These are phyloP conservation scores for Cantharis lateralis DNA, from an alignment of 2,888 invertebrate species.

Conservation along the genomic window DNA sequence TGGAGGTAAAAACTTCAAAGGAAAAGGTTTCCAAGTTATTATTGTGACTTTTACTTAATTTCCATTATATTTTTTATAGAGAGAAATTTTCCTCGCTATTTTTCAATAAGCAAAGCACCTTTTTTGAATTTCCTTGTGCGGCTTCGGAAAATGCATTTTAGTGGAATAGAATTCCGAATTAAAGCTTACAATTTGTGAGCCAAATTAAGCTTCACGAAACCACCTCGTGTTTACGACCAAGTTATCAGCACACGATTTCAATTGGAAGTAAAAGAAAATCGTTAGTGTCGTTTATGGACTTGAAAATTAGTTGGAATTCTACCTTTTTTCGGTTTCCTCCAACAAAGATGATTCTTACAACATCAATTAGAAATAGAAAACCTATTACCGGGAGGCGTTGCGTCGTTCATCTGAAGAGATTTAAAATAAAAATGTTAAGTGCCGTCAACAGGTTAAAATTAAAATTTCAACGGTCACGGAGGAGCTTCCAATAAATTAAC, in stretches of 20 bases:
- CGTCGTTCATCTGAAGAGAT: background rate
- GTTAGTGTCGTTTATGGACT: background rate
- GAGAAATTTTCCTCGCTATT: background rate
- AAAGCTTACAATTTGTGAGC: background rate
- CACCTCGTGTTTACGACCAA: background rate
- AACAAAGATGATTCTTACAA: background rate
- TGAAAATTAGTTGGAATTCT: background rate
- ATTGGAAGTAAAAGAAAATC: background rate
- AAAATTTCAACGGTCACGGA: background rate
- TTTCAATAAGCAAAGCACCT: background rate
- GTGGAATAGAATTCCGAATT: background rate
- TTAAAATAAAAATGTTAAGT: background rate
- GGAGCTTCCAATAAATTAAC: background rate
- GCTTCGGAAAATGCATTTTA: background rate
- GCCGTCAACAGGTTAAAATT: background rate
- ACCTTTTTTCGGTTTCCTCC: background rate
- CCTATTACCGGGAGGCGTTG: background rate
- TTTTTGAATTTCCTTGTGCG: background rate
- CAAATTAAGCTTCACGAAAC: background rate
- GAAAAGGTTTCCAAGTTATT: background rate
- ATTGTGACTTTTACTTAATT: background rate
- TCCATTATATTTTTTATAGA: background rate
- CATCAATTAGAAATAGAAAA: background rate
- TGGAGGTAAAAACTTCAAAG: background rate
- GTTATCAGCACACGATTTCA: background rate